Conservation (phyloP, 92 coral and sea anemone species). For the Nematostella vectensis region DNA sequence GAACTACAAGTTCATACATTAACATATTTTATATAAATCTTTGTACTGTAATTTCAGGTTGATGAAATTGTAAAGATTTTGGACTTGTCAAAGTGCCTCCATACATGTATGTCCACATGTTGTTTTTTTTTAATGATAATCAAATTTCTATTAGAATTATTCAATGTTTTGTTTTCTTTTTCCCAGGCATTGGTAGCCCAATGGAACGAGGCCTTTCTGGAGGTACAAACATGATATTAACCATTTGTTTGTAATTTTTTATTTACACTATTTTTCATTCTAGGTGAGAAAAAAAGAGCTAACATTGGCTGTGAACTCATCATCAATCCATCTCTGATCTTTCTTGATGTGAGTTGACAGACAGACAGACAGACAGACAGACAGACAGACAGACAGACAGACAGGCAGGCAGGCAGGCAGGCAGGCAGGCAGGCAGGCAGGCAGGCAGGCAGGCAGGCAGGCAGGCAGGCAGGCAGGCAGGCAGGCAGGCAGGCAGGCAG, state of each 20-base stretch:
- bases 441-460: no score
- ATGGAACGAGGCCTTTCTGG: constrained; percentile 86
- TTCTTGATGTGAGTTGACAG: constrained; percentile 82
- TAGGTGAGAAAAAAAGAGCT: constrained; percentile 95
- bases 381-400: no score
- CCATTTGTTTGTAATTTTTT: no score
- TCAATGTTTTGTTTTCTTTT: neutral
- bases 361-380: no score
- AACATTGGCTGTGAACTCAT: constrained; percentile 93
- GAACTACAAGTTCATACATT: no score
- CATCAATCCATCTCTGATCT: constrained; percentile 84
- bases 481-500: no score
- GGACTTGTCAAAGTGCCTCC: constrained; percentile 76
- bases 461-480: no score
- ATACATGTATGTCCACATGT: constrained; percentile 56
- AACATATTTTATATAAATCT: no score
- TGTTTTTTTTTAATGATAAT: neutral
- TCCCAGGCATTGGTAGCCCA: constrained; percentile 76
- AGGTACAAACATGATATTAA: no score
- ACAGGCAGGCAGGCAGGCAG: no score
- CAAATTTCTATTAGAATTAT: neutral
- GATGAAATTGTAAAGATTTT: constrained; percentile 81
- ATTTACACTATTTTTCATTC: no score
- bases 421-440: no score
- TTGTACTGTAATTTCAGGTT: constrained; percentile 69